Conservation (phyloP, 2,113 vertebrate genomes). For the Chionis minor region DNA sequence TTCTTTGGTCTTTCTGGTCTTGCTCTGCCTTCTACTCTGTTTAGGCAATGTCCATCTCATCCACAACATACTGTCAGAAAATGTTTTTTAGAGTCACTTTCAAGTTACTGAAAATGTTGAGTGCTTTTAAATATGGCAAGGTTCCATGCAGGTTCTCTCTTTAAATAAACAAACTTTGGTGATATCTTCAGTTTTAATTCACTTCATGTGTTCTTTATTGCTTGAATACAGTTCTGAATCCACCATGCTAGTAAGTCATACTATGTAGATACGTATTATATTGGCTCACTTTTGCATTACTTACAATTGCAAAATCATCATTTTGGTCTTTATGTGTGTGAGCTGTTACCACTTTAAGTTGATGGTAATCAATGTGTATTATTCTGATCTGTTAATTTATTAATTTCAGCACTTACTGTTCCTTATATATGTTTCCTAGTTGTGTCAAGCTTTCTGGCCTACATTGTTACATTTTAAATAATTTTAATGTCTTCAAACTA, state of each 20-base stretch:
- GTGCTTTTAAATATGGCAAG: background rate
- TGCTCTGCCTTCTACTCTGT: background rate
- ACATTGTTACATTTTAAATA: background rate
- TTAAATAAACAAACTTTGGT: background rate
- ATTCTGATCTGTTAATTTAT: background rate
- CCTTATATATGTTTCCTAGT: background rate
- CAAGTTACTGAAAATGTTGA: background rate
- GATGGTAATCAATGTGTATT: background rate
- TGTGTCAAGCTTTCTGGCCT: background rate
- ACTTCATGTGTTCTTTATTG: background rate
- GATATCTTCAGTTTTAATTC: background rate
- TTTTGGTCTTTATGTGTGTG: background rate
- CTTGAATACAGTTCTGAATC: background rate
- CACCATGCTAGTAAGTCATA: background rate
- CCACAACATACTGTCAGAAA: background rate
- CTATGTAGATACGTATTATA: background rate
- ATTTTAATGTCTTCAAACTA: background rate
- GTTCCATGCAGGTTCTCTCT: background rate
- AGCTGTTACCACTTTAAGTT: background rate
- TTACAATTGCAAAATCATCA: background rate
- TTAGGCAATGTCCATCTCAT: background rate
- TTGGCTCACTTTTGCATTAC: background rate
- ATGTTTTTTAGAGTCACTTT: background rate
- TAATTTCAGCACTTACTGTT: background rate
- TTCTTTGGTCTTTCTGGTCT: background rate